Base-by-base conservation (phyloP, 1,140 invertebrate genomes). In the Aphelenchoides besseyi region DNA sequence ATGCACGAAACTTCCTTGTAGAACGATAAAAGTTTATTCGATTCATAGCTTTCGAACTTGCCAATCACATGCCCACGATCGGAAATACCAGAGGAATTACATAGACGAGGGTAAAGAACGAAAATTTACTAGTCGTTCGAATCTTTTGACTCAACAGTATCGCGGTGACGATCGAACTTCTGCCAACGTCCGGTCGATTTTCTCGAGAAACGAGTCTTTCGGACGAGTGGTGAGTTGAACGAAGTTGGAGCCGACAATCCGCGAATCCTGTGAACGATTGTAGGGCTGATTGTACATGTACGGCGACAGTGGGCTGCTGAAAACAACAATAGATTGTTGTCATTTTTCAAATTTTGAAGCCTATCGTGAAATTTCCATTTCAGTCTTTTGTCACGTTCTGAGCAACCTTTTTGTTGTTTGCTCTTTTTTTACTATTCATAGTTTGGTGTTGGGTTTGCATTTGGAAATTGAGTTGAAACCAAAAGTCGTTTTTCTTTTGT, bases 191-290 rank as follows among this genome's bases (percentile, higher is more conserved):
- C 76, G 41, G 28, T 79, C 77, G 48, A 79, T 80, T 37, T 80
- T 80, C n/a, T 79, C 77, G 12, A 79, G 55, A 36, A 79, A 79
- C 36, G 71, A 53, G 41, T 79, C 77, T 23, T 67, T 69, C 8
- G 77, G 77, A 26, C 77, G 48, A 18, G 73, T 74, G n/a, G 76
- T 78, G 18, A 80, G 26, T 54, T 80, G 78, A 41, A 79, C 77
- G 73, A 79, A 79, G 68, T 79, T 80, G n/a, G 77, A 80, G 12
- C 77, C 78, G 12, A 79, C 77, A 53, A 79, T 79, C 16, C 77
- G 41, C 8, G 75, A 75, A 30, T 79, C 77, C 59, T 81, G 73
- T 28, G 32, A 33, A 61, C 61, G 61, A 63, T 67, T 55, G 35
- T 70, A 77, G 29, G 66, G 57, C 23, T 73, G 66, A 0, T 53